Evolutionary conservation across 2,888 invertebrate genomes (phyloP), one percentile per base, ranked within the genome.

Genomic region (Caenorhabditis parvicauda): DNA sequence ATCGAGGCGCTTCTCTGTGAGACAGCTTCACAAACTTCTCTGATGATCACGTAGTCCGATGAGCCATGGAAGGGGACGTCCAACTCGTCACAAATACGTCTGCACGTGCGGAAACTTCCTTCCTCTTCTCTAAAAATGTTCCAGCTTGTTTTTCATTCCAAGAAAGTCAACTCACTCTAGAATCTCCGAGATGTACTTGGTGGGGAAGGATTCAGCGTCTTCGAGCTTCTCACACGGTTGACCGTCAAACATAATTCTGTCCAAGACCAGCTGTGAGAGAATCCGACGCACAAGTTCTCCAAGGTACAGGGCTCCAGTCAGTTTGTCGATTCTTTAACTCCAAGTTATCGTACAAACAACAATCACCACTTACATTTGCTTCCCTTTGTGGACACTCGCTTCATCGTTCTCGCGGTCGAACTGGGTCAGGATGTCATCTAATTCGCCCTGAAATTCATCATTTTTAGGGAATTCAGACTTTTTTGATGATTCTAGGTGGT

Each of bases 231-330:
- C 80, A 29, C 75, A 75, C 2, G 67, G 58, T 19, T 68, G 67
- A 19, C 79, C 80, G 38, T 71, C 72, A 65, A 80, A 80, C 24
- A 80, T 59, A 9, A 72, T 52, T 43, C 76, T 54, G 49, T 81
- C 81, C 35, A 79, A 47, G 17, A 67, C 61, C 45, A 81, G 53
- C 56, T 81, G 80, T n/a, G 73, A 70, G 17, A 78, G 53, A 17
- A 82, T 73, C 22, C 72, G 54, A 12, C 81, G 72, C 12, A 77
- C 81, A 46, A 81, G 59, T 49, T 81, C 81, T 14, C 81, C 81
- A 51, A 81, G 68, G 51, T 82, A 81, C 9, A 81, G 69, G n/a
- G 81, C 81, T 29, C 81, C 81, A n/a, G 80, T 81, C 54, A 81
- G 56, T 58, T 81, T 81, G 65, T 81, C 81, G 45, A 81, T 72